Base-by-base conservation (phyloP, 2,113 vertebrate genomes). In the Hiodon tergisus region DNA sequence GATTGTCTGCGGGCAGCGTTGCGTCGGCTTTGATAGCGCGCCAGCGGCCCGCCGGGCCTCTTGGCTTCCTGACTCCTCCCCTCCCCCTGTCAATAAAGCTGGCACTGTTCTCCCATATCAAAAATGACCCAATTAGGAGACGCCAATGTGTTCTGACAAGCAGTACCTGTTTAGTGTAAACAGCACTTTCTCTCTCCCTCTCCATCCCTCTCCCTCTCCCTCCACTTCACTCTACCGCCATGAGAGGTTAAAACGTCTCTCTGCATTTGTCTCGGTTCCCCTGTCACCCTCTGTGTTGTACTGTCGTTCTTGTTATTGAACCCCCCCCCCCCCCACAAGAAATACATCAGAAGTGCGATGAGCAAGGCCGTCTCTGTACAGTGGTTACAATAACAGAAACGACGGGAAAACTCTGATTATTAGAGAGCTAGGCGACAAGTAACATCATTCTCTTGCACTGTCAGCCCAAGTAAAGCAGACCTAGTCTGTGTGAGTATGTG, bases 41-140 rank as follows among this genome's bases (percentile, higher is more conserved):
- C 90, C 91, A 92, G 81, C 79, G 76, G 71, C 80, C 82, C 87
- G 86, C 89, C 54, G 83, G 31, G 31, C 31, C 31, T 31, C 31
- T 31, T 77, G 83, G 88, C 87, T 74, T 83, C 81, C 83, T 90
- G 89, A 84, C 86, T 87, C 76, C 77, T 78, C 59, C 78, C 80
- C 82, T 79, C 81, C 83, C 17, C 76, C 79, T 85, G 83, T 81
- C 88, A 89, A 88, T 86, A 83, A 78, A 76, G 76, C 86, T 89
- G 88, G 87, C 85, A 87, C 50, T 0, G 73, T 78, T 75, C 69
- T 84, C 80, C 84, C 81, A 84, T 90, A 87, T 88, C 86, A 82
- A 83, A 90, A 89, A 86, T 87, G 88, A 87, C 88, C 87, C 85
- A 88, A 91, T 89, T 93, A 88, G 81, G 80, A 79, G 84, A 88